Percentiles rank a stretch among this genome's conserved stretches.
phyloP scores from a whole-genome alignment of 1,140 invertebrate species.

The Megathymus violae region DNA sequence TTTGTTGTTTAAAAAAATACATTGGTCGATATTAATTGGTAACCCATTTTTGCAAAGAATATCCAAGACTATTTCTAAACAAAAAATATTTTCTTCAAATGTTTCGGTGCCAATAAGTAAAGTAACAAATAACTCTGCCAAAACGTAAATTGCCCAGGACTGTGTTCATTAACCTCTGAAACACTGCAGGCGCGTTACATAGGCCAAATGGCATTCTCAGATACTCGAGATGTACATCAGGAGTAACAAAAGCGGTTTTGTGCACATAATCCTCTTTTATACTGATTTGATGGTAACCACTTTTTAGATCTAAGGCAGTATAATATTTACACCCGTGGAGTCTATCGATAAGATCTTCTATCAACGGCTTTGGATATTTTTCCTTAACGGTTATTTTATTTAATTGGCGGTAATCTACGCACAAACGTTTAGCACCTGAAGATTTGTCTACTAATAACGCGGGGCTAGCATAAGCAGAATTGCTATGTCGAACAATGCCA shows the following conservation, averaged over 20 bases:
- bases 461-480: background rate
- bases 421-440: background rate
- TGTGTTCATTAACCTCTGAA: too few relatives aligned
- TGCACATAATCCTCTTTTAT: constrained; percentile 8
- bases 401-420: background rate
- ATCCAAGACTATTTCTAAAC: constrained; percentile 23
- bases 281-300: constrained; percentile 21
- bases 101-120: constrained; percentile 28
- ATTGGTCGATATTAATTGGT: constrained; percentile 33
- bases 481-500: background rate
- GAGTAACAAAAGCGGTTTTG: constrained; percentile 29
- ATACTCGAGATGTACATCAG: constrained; percentile 21
- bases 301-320: constrained; percentile 18
- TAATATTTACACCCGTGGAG: background rate
- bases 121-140: constrained; percentile 20
- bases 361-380: background rate
- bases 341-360: background rate
- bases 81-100: constrained; percentile 24
- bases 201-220: too few relatives aligned
- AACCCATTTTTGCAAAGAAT: constrained; percentile 31
- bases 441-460: background rate
- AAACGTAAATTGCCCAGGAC: constrained; percentile 30
- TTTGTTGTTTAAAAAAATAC: constrained; percentile 26
- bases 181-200: too few relatives aligned
- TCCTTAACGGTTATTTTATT: background rate